phyloP scores from a whole-genome alignment of 2,113 vertebrate genomes.

The Microcebus jonahi region DNA sequence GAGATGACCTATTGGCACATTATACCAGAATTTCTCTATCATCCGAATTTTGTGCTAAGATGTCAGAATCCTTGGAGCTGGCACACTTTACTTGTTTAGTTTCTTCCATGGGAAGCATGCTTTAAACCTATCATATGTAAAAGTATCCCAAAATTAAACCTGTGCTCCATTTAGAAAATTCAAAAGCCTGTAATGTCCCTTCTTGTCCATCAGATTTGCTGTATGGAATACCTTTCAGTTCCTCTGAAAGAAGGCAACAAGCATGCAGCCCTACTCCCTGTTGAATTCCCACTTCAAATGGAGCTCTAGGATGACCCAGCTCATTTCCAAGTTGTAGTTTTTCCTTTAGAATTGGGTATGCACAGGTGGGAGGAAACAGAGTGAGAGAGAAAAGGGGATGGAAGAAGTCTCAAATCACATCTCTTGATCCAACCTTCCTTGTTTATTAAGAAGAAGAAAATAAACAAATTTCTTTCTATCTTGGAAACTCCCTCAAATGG shows the following conservation, averaged over 20 bases:
- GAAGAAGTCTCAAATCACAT: background rate
- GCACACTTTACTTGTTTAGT: background rate
- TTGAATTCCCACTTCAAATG: background rate
- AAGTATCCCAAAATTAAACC: background rate
- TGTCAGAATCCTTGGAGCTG: background rate
- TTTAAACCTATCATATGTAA: constrained; percentile 19
- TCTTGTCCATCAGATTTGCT: background rate
- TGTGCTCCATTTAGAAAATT: constrained; percentile 38
- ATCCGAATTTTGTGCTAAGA: background rate
- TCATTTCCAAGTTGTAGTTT: background rate
- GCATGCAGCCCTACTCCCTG: background rate
- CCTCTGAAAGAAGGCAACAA: background rate
- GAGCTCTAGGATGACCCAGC: background rate
- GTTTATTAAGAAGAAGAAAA: constrained; percentile 36
- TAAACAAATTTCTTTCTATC: background rate
- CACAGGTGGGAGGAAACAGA: background rate
- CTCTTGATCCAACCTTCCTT: background rate
- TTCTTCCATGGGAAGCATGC: background rate
- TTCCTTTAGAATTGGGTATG: background rate
- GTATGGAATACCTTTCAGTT: background rate
- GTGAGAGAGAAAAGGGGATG: background rate
- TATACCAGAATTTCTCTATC: background rate
- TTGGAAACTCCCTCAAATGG: background rate
- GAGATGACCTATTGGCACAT: background rate
- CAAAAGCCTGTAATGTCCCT: background rate